phyloP scores from a whole-genome alignment of 1,140 invertebrate genomes.

The Dreissena polymorpha region DNA sequence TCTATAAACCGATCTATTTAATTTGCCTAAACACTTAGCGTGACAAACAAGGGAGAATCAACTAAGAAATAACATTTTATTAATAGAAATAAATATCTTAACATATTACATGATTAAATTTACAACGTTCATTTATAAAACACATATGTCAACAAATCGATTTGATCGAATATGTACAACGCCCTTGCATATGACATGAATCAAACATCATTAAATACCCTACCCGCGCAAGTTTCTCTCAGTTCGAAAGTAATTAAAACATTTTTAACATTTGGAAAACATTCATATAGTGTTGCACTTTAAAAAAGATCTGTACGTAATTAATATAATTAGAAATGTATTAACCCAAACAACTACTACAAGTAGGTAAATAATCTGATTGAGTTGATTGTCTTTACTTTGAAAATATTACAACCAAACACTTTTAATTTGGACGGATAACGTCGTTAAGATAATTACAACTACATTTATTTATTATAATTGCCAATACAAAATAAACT shows the following conservation, averaged over 20 bases:
- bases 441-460: too few species aligned
- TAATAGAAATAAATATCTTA: background rate
- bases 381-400: too few species aligned
- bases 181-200: background rate
- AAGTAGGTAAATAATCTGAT: background rate
- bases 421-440: too few species aligned
- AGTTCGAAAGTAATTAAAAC: background rate
- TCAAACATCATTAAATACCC: background rate
- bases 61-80: constrained; percentile 1
- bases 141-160: background rate
- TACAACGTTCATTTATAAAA: background rate
- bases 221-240: background rate
- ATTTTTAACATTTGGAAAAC: background rate
- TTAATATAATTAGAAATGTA: background rate
- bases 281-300: background rate
- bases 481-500: too few species aligned
- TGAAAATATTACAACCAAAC: too few species aligned
- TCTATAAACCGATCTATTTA: too few species aligned
- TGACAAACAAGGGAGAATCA: background rate
- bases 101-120: background rate
- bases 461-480: too few species aligned
- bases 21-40: background rate
- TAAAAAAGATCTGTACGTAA: background rate
- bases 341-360: background rate
- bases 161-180: background rate